These are phyloP conservation scores for Drosophila imparisetae DNA, from an alignment of 2,888 invertebrate genomes.

Conservation along the genomic window DNA sequence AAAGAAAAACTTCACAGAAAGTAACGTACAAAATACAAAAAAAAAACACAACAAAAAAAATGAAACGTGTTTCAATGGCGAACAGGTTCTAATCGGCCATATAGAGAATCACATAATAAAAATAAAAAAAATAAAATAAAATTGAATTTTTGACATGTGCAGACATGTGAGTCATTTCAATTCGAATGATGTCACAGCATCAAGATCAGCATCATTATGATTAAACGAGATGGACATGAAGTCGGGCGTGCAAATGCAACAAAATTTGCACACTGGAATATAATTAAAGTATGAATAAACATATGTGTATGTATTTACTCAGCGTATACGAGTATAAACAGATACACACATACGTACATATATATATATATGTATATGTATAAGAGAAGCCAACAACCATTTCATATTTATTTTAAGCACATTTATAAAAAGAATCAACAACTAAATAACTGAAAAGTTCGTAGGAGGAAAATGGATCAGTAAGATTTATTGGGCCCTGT, in stretches of 20 bases:
- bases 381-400: not conserved
- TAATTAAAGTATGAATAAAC: not conserved
- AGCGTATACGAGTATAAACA: not conserved
- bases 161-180: constrained; percentile 46
- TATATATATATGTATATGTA: not conserved
- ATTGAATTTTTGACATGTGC: constrained; percentile 34
- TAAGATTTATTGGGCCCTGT: not conserved
- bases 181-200: constrained; percentile 29
- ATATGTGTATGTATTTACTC: not conserved
- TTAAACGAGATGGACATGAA: not conserved
- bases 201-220: constrained; percentile 3
- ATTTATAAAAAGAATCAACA: not conserved
- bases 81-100: constrained; percentile 59
- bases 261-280: not conserved
- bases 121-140: not conserved
- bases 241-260: constrained; percentile 12
- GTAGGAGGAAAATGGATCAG: not conserved
- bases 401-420: constrained; percentile 1
- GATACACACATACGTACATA: not conserved
- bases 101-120: not conserved
- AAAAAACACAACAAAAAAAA: constrained; percentile 5
- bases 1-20: constrained; percentile 13
- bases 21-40: not conserved
- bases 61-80: constrained; percentile 64
- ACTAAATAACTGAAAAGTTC: not conserved